Evolutionary conservation across 2,113 vertebrate genomes (phyloP), one percentile per base, ranked within the genome.

Genomic region (Triplophysa siluroides): DNA sequence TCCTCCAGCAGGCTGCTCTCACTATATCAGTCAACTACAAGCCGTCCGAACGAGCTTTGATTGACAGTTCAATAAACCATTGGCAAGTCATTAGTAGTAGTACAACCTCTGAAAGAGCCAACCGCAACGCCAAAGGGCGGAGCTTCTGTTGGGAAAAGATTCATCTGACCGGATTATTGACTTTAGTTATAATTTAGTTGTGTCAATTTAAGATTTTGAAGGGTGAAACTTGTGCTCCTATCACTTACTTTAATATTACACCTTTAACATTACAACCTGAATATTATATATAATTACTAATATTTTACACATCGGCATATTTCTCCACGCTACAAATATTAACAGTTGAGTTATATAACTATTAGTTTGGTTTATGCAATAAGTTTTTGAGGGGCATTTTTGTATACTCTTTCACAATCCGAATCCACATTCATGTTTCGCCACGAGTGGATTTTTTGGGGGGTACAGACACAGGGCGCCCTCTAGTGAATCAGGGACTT

Each of bases 21-120:
- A 54, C 81, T 83, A 83, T 65, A 88, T 87, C 90, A 76, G 89
- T 78, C 85, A 69, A 87, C 85, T 65, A 52, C 63, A 78, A 61
- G 89, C 78, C 72, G 82, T 8, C 85, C 65, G 87, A 41, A 29
- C 23, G 64, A 63, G 62, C 61, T 54, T 10, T 81, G 88, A 91
- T 21, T 67, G 90, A 71, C 90, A 75, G 81, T 74, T 14, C 19
- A 8, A 52, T 0, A 45, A 65, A 18, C 90, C 91, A 93, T 81
- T 92, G 86, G 82, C 26, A 70, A 75, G 38, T 14, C 38, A 24
- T 70, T 29, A 10, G 9, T 68, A 65, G 14, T 78, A 10, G n/a
- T 26, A 26, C 58, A 76, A 61, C 60, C 50, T 33, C 3, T 2
- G 19, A 4, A 0, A 1, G 33, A 85, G 80, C 90, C 90, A 91